Percentiles rank a stretch among this genome's conserved stretches.
Conservation (phyloP, 2,113 vertebrate species). For the Peromyscus polionotus region DNA sequence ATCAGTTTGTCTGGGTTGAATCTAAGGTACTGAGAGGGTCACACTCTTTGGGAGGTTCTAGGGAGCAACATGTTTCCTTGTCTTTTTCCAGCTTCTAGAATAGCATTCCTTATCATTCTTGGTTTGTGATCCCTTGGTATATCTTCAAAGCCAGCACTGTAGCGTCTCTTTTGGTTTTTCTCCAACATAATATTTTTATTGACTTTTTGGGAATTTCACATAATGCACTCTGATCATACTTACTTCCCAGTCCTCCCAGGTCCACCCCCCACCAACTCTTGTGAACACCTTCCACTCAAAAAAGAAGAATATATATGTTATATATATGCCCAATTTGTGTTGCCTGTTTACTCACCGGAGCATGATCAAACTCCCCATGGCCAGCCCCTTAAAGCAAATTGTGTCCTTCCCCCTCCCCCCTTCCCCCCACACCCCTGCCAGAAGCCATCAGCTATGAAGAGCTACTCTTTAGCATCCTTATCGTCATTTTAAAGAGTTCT, state of each 20-base stretch:
- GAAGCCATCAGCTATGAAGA: not conserved
- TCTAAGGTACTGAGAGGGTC: not conserved
- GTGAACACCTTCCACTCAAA: no score
- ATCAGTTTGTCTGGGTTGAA: not conserved
- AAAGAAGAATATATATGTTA: no score
- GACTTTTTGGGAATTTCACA: not conserved
- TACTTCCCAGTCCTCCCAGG: not conserved
- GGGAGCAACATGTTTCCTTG: not conserved
- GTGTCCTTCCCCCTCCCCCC: not conserved
- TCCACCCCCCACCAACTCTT: not conserved
- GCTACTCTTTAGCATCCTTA: not conserved
- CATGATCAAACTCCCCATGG: not conserved
- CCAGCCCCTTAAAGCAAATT: not conserved
- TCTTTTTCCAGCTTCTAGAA: not conserved
- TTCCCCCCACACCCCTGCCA: fast-evolving
- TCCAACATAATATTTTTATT: not conserved
- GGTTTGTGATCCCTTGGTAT: not conserved
- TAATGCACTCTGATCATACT: not conserved
- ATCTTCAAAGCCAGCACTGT: not conserved
- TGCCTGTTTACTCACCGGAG: not conserved
- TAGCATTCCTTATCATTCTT: not conserved
- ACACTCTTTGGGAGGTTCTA: not conserved
- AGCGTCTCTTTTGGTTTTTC: not conserved
- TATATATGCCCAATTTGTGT: not conserved
- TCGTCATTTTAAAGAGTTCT: not conserved